phyloP scores from a whole-genome alignment of 1,140 invertebrate species.

The Hylaeus anthracinus region DNA sequence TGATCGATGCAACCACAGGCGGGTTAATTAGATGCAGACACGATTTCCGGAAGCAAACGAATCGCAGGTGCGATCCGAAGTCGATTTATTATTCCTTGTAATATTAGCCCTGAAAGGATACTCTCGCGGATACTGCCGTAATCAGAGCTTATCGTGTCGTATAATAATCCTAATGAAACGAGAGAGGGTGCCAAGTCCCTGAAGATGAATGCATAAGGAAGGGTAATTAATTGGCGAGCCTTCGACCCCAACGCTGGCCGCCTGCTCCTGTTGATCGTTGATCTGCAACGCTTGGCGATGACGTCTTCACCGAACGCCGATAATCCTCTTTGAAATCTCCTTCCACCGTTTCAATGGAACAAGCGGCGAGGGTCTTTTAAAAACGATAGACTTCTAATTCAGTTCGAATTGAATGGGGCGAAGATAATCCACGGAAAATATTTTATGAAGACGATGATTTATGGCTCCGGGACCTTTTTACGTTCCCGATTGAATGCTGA shows the following conservation, averaged over 20 bases:
- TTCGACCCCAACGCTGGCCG: slow-evolving; percentile 37
- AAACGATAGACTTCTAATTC: slow-evolving; percentile 11
- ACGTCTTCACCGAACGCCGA: slow-evolving; percentile 45
- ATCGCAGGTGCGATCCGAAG: background rate
- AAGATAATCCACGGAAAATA: slow-evolving; percentile 1
- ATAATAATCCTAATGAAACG: slow-evolving; percentile 66
- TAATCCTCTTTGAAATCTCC: slow-evolving; percentile 21
- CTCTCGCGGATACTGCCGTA: slow-evolving; percentile 39
- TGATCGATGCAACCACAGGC: background rate
- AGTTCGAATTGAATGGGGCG: background rate
- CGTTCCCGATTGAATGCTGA: background rate
- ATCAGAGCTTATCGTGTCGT: slow-evolving; percentile 58
- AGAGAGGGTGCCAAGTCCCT: slow-evolving; percentile 50
- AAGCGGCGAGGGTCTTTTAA: background rate
- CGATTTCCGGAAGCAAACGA: background rate
- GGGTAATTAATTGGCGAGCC: slow-evolving; percentile 66
- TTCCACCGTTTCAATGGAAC: background rate
- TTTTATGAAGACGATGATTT: slow-evolving; percentile 38
- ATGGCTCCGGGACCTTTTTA: background rate
- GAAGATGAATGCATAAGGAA: slow-evolving; percentile 66
- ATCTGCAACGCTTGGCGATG: slow-evolving; percentile 52
- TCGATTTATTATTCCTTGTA: slow-evolving; percentile 29
- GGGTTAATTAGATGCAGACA: slow-evolving; percentile 8
- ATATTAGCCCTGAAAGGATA: slow-evolving; percentile 54
- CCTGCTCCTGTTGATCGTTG: slow-evolving; percentile 26